Conservation (phyloP, 2,797 vertebrate species). For the Enteromius viviparus region DNA sequence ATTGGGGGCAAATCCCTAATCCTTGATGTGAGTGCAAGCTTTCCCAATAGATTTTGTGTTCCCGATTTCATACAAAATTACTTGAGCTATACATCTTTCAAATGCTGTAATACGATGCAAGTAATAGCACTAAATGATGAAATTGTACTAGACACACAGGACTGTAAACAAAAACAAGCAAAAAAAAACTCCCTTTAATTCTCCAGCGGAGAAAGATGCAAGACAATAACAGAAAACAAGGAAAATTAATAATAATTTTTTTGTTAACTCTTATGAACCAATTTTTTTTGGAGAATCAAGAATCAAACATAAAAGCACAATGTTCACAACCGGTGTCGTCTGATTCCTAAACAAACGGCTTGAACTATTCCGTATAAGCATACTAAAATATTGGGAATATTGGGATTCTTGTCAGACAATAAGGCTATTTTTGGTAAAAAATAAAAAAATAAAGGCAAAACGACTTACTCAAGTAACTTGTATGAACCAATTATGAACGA, state of each 20-base stretch:
- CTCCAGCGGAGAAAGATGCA: neutral
- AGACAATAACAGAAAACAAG: neutral
- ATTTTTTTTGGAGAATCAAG: neutral
- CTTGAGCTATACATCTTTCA: neutral
- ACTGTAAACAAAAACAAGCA: neutral
- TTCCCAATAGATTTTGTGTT: neutral
- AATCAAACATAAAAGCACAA: neutral
- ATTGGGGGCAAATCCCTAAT: constrained; percentile 16
- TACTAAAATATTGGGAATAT: neutral
- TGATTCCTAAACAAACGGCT: neutral
- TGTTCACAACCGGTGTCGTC: neutral
- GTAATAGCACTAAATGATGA: neutral
- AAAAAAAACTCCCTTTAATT: constrained; percentile 44
- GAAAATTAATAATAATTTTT: neutral
- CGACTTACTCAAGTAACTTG: neutral
- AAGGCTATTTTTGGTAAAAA: neutral
- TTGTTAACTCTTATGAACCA: too few relatives aligned
- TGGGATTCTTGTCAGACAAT: neutral
- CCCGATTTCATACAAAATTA: neutral
- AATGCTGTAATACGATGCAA: neutral
- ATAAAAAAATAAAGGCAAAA: neutral
- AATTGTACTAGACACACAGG: constrained; percentile 11
- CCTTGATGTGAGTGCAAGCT: neutral
- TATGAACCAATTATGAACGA: neutral
- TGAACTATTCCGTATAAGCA: neutral